Conservation (phyloP, 2,797 vertebrate genomes). For the Bradypodion ventrale region DNA sequence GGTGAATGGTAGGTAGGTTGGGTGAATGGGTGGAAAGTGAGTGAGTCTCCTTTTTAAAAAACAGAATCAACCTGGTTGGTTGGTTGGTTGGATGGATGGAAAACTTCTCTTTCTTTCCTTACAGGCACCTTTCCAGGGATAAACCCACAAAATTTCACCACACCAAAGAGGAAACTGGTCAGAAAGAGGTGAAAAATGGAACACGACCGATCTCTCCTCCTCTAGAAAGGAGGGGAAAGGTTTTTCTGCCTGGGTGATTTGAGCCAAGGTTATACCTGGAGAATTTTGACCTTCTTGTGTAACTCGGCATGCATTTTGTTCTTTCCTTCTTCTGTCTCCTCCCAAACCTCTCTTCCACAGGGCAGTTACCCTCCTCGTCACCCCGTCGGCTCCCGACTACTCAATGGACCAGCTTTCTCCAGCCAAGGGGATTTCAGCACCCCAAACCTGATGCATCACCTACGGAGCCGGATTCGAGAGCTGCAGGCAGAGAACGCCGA, state of each 20-base stretch:
- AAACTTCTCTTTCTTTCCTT: background rate
- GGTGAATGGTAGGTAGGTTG: too few relatives aligned
- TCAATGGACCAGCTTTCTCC: background rate
- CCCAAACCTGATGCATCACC: constrained; percentile 76
- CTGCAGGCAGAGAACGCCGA: constrained; percentile 73
- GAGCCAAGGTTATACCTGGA: too few relatives aligned
- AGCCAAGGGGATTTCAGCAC: constrained; percentile 68
- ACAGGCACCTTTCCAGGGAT: constrained; percentile 68
- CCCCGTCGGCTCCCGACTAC: constrained; percentile 47
- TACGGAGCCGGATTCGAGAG: constrained; percentile 79
- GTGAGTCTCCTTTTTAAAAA: too few relatives aligned
- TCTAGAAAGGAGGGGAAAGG: background rate
- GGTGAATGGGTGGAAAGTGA: constrained; percentile 73
- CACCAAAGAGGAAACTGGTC: constrained; percentile 34
- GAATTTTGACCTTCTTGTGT: too few relatives aligned
- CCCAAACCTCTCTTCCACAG: constrained; percentile 46
- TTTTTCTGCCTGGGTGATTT: too few relatives aligned
- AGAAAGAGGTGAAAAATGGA: background rate
- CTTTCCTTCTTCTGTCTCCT: background rate
- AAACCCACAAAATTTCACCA: constrained; percentile 50
- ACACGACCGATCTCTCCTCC: background rate
- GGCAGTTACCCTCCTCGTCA: constrained; percentile 43
- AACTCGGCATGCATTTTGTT: background rate
- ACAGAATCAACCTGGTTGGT: too few relatives aligned
- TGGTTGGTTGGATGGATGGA: too few relatives aligned